These are phyloP conservation scores for Xyrichtys novacula DNA, from an alignment of 2,797 vertebrate genomes.

Conservation along the genomic window DNA sequence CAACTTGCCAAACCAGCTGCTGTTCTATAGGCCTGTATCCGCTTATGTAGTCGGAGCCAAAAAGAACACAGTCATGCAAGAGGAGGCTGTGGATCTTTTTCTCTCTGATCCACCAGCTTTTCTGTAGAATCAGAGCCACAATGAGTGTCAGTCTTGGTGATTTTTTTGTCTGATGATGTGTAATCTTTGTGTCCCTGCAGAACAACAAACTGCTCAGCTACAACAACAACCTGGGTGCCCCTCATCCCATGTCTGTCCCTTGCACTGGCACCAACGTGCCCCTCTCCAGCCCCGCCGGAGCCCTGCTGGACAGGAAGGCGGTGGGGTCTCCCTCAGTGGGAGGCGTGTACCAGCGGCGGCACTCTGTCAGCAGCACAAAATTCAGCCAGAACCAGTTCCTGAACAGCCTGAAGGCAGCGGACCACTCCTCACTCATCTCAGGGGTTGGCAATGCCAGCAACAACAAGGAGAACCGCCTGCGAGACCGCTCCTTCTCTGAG, in stretches of 20 bases:
- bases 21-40: slow-evolving; percentile 80
- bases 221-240: slow-evolving; percentile 85
- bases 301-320: slow-evolving; percentile 99
- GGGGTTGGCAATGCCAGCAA: slow-evolving; percentile 82
- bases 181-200: slow-evolving; percentile 74
- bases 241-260: slow-evolving; percentile 85
- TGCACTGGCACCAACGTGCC: slow-evolving; percentile 85
- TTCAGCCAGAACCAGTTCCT: slow-evolving; percentile 97
- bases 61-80: slow-evolving; percentile 66
- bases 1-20: slow-evolving; percentile 82
- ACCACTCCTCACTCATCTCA: slow-evolving; percentile 86
- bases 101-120: slow-evolving; percentile 4
- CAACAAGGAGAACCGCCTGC: slow-evolving; percentile 94
- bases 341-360: slow-evolving; percentile 92
- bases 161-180: slow-evolving; percentile 3
- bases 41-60: slow-evolving; percentile 65
- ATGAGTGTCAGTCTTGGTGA: background rate
- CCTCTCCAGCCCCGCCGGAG: slow-evolving; percentile 88
- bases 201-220: slow-evolving; percentile 96
- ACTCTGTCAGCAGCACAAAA: slow-evolving; percentile 95
- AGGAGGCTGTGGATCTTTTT: slow-evolving; percentile 24
- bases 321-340: slow-evolving; percentile 92
- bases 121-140: slow-evolving; percentile 6
- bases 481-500: slow-evolving; percentile 97
- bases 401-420: slow-evolving; percentile 90